Base-by-base conservation (phyloP, 2,888 invertebrate species). In the Calephelis perditalis region DNA sequence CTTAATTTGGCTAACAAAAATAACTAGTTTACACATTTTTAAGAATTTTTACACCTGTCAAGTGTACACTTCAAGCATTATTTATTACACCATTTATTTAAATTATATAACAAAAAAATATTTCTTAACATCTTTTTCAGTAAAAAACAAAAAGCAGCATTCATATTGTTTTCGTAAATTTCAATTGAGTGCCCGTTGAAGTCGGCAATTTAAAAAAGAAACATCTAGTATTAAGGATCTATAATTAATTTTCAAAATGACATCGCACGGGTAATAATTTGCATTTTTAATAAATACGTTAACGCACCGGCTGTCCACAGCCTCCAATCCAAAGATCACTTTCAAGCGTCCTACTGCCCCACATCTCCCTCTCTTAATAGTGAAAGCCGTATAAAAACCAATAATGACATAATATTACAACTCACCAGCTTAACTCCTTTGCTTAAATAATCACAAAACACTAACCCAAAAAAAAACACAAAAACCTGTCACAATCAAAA, bases 341-440 rank as follows among this genome's bases (percentile, higher is more conserved):
- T 52, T 52, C 52, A 52, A 52, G 36, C 35, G 52, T 52, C 52
- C 52, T 11, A 52, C 52, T 52, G 52, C 35, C 52, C 52, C 11
- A 52, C 10, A 52, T 52, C 52, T 52, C 52, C 52, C 52, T 52
- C 52, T 36, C 52, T 52, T 36, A 52, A 52, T 35, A 52, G 52
- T 52, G 52, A 54, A 54, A 54, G 52, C 52, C 36, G 52, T 52
- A 52, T 35, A 52, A 52, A 26, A 54, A 54, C 36, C 52, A 54
- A 54, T 54, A 54, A 54, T 54, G 52, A 54, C 52, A 54, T 54
- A 54, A 54, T 54, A 54, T 54, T 54, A 36, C 52, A 54, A 54
- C 52, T 54, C n/a, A 54, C 52, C 52, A 3, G 35, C n/a, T 54
- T 35, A 54, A 54, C 52, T 35, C 52, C 52, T 54, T 54, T n/a